Evolutionary conservation across 2,113 vertebrate species (phyloP), one percentile per base, ranked within the genome.

Genomic region (Hemiprocne comata): DNA sequence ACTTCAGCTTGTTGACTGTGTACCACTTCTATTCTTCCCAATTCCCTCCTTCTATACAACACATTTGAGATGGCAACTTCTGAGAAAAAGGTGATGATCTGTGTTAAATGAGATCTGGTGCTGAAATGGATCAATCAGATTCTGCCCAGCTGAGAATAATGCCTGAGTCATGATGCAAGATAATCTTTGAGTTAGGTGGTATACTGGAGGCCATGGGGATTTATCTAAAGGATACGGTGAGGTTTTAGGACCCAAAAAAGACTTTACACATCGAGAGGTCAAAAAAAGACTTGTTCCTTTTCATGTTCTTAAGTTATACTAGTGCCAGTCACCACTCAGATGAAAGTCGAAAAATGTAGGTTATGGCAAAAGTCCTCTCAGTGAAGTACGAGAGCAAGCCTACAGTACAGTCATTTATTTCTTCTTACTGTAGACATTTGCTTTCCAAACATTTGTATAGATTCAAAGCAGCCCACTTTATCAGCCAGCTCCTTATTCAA

Each of bases 21-120:
- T 20, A 13, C 14, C 2, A 0, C 2, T 40, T 55, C 23, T 33
- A 29, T 12, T 72, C 10, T 50, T 33, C 13, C 7, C 7, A 0
- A 28, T 40, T 38, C 4, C 21, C 53, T 61, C 23, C 4, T 7
- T 5, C 21, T 2, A 6, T 11, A 34, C 31, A 57, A 9, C 36
- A 46, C 6, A 2, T n/a, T 73, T 17, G 13, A 79, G 19, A 58
- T 3, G 4, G 6, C 25, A 48, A 0, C 36, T 62, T 66, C 57
- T 67, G 40, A 67, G 57, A 18, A 44, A 74, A 77, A 36, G 6
- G 8, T 42, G 17, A 3, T 36, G 20, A 29, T 12, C 29, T 70
- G 19, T 71, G 15, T 4, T 70, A 29, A 23, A 20, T 76, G 36
- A 44, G 42, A 64, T 24, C n/a, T 33, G 20, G 4, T 53, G 19